Evolutionary conservation across 1,140 invertebrate genomes (phyloP).

Genomic region (Holcopasites calliopsidis): DNA sequence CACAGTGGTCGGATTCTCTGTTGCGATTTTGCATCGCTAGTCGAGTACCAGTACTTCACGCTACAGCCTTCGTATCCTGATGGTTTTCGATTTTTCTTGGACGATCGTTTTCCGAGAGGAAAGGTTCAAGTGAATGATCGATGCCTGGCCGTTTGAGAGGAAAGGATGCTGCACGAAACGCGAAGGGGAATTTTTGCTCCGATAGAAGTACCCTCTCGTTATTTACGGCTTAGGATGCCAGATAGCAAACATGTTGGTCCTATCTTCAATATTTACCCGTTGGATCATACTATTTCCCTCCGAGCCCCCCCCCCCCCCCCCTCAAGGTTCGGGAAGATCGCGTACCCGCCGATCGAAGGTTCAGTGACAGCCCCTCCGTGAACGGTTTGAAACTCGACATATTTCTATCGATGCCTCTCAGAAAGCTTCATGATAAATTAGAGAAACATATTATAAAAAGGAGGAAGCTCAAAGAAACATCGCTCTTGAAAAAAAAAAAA

Average conservation of each 20-base stretch:
- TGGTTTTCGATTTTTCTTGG: too few species aligned
- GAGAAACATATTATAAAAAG: background rate
- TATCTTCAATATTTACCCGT: conserved; percentile 40
- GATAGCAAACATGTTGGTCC: conserved; percentile 41
- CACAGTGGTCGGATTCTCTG: conserved; percentile 25
- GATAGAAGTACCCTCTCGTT: conserved; percentile 40
- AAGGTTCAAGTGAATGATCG: background rate
- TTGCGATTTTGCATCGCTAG: conserved; percentile 34
- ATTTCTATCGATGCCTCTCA: background rate
- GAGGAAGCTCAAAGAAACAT: too few species aligned
- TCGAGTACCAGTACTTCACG: background rate
- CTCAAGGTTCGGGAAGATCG: conserved; percentile 16
- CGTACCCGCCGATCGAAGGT: conserved; percentile 5
- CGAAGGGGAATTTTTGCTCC: background rate
- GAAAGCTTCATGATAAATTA: too few species aligned
- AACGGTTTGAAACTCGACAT: background rate
- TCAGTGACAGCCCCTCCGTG: background rate
- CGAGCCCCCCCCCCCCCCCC: background rate
- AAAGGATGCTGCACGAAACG: background rate
- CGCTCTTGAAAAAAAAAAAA: background rate
- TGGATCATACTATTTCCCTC: conserved; percentile 45
- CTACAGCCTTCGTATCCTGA: too few species aligned
- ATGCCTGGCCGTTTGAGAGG: background rate
- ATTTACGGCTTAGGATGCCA: conserved; percentile 46
- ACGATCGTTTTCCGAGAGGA: too few species aligned